Base-by-base conservation (phyloP, 2,113 vertebrate genomes). In the Polypterus bichir region DNA sequence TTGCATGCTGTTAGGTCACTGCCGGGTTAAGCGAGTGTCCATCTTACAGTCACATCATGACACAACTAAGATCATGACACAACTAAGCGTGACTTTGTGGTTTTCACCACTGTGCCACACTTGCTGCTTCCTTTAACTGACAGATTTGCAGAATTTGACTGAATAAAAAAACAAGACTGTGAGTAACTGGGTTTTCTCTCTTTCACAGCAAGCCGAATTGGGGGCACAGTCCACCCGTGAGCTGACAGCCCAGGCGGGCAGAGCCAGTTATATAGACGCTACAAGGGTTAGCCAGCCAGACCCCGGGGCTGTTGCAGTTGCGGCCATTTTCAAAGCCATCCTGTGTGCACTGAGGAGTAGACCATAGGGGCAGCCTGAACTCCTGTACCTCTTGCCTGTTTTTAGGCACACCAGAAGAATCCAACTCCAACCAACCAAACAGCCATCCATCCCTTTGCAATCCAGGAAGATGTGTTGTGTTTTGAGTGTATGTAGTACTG, bases 231-330 rank as follows among this genome's bases (percentile, higher is more conserved):
- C 86, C 9, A 98, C 95, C 5, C 82, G 73, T 63, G 9, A 79
- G 64, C 92, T 98, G 74, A 79, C 78, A 6, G 94, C 95, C 0
- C 87, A 69, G 8, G 94, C 90, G 0, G 95, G 95, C n/a, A 80
- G 95, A 59, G 93, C 95, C 68, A 97, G 94, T 69, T 98, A 97
- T 63, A 84, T 97, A 68, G 77, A 85, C 2, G 86, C 89, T 0
- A 78, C 87, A 0, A 70, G 60, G 1, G 73, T 95, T 58, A 88
- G 81, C 3, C 81, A 85, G 70, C 92, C 92, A 0, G 94, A 98
- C 70, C 91, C 95, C 0, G 95, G 95, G 0, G 93, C 93, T 0
- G 83, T 92, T 69, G 94, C 93, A 0, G 79, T 72, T 0, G 89
- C 91, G 0, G 77, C 88, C 5, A 82, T 97, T 63, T 75, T 97